phyloP scores from a whole-genome alignment of 2,888 invertebrate genomes.

The Sinhomidia bicolor region DNA sequence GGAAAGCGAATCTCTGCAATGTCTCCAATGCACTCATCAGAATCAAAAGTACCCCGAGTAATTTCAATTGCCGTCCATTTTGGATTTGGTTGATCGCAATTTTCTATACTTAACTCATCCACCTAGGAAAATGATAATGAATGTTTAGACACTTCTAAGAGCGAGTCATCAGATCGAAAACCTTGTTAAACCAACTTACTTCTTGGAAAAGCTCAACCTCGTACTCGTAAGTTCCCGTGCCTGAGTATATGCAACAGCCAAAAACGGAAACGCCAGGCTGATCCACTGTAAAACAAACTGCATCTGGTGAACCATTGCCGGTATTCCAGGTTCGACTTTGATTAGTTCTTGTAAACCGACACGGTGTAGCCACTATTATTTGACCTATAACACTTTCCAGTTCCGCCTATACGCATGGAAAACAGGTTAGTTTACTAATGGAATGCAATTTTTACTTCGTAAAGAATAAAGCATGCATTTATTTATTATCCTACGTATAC shows the following conservation, averaged over 20 bases:
- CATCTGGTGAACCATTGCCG: conserved; percentile 97
- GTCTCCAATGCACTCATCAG: conserved; percentile 91
- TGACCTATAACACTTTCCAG: conserved; percentile 88
- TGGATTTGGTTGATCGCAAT: conserved; percentile 81
- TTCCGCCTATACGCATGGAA: conserved; percentile 85
- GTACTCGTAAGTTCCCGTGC: conserved; percentile 94
- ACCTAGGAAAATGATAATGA: conserved; percentile 62
- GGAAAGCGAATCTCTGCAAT: conserved; percentile 95
- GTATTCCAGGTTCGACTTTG: conserved; percentile 97
- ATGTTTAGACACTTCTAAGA: no score
- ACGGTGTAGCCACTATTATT: conserved; percentile 92
- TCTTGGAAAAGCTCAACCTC: conserved; percentile 90
- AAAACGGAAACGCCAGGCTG: conserved; percentile 93
- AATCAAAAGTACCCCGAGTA: conserved; percentile 91
- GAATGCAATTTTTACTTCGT: no score
- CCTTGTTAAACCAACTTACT: no score
- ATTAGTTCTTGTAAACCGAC: conserved; percentile 94
- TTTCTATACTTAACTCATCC: conserved; percentile 73
- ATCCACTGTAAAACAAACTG: conserved; percentile 97
- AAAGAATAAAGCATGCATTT: no score
- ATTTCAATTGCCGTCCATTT: conserved; percentile 93
- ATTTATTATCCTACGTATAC: conserved; percentile 84
- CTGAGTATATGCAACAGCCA: conserved; percentile 95
- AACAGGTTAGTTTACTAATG: no score
- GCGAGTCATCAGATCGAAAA: no score